phyloP scores from a whole-genome alignment of 2,888 invertebrate species.

The Vannuccia rotundouncinata region DNA sequence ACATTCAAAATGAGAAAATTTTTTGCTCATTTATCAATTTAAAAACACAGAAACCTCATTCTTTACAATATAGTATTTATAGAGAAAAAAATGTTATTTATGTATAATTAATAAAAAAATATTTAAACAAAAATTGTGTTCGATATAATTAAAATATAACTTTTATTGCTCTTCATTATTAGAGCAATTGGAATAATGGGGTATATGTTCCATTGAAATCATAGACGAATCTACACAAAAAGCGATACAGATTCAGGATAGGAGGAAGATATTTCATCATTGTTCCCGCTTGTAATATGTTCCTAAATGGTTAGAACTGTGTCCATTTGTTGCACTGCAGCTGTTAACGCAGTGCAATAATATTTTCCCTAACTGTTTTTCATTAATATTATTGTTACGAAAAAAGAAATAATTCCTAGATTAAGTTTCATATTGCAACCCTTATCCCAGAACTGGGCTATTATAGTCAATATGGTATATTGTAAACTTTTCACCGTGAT shows the following conservation, averaged over 20 bases:
- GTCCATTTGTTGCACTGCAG: not conserved
- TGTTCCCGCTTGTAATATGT: not conserved
- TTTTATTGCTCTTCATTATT: constrained; percentile 2
- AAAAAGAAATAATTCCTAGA: constrained; percentile 1
- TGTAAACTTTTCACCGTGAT: not conserved
- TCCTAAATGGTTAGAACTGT: not conserved
- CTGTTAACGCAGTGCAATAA: not conserved
- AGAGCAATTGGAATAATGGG: not conserved
- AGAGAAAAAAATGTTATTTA: no score
- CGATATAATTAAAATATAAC: not conserved
- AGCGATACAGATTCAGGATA: not conserved
- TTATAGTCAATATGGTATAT: constrained; percentile 14
- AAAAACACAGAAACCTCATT: no score
- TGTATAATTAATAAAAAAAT: not conserved
- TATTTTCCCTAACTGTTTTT: not conserved
- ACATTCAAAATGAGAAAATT: no score
- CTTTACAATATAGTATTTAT: no score
- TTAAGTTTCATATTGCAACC: constrained; percentile 21
- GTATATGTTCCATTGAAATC: not conserved
- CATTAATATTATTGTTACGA: not conserved
- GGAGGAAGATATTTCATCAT: constrained; percentile 20
- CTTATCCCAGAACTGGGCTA: not conserved
- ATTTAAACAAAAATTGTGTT: not conserved
- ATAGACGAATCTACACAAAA: not conserved
- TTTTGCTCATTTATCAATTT: no score